phyloP scores from a whole-genome alignment of 2,888 invertebrate species.

The Hypomecis punctinalis region DNA sequence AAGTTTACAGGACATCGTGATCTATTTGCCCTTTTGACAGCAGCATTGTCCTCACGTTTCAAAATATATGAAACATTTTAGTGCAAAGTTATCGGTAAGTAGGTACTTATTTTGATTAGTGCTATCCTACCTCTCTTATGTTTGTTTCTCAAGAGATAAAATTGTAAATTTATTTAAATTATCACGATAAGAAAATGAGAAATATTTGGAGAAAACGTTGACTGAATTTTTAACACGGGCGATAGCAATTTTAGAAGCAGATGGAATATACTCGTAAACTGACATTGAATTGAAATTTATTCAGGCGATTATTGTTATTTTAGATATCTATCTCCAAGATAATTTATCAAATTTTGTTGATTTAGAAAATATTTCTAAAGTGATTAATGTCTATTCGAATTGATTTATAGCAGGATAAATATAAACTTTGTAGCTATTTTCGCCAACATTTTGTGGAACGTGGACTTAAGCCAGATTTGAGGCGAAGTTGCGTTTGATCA shows the following conservation, averaged over 20 bases:
- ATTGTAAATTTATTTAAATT: constrained; percentile 7
- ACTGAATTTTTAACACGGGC: constrained; percentile 11
- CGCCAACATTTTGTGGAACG: neutral
- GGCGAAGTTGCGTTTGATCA: constrained; percentile 3
- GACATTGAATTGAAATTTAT: constrained; percentile 17
- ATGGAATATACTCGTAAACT: constrained; percentile 21
- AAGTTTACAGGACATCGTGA: no score
- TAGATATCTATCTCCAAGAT: constrained; percentile 20
- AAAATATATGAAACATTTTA: no score
- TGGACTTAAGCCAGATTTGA: neutral
- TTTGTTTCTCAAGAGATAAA: constrained; percentile 4
- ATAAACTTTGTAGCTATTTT: constrained; percentile 18
- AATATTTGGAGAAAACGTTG: constrained; percentile 10
- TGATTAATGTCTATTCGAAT: constrained; percentile 24
- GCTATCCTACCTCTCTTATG: neutral
- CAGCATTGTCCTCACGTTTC: no score
- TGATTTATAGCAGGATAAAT: constrained; percentile 17
- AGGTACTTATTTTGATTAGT: constrained; percentile 1
- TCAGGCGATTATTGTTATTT: constrained; percentile 17
- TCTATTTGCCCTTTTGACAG: no score
- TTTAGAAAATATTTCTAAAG: constrained; percentile 19
- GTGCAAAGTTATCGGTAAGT: no score
- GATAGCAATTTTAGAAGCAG: constrained; percentile 17
- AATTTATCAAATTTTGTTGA: constrained; percentile 22
- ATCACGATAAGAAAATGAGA: constrained; percentile 3